Percentiles rank a stretch among this genome's conserved stretches.
Evolutionary conservation across 2,113 vertebrate species (phyloP).

Genomic region (Sander lucioperca): DNA sequence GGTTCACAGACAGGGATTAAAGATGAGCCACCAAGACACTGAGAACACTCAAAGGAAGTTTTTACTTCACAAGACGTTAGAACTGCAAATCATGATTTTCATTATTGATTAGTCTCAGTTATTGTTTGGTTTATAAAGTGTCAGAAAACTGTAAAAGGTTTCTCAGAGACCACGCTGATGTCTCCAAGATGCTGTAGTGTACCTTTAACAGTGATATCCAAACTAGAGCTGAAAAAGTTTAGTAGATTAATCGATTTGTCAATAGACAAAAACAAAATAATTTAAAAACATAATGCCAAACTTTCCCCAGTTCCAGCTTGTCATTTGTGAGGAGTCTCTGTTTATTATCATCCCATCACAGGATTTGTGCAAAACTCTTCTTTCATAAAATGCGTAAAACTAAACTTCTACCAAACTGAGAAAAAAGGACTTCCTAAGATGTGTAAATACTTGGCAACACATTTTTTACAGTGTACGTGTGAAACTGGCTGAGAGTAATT

Average conservation of each 20-base stretch:
- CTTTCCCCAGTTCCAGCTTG: no score
- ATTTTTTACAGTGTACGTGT: conserved; percentile 41
- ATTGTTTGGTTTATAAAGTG: not conserved
- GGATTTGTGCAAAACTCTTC: not conserved
- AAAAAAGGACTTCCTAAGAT: not conserved
- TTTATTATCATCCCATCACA: not conserved
- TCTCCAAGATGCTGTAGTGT: not conserved
- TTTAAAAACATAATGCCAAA: no score
- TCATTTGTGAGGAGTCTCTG: not conserved
- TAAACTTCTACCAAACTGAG: not conserved
- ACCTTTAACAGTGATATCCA: not conserved
- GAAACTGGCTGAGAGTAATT: conserved; percentile 55
- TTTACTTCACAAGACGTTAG: conserved; percentile 1
- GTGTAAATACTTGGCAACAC: not conserved
- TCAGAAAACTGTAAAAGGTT: not conserved
- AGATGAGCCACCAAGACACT: conserved; percentile 41
- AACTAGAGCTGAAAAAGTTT: not conserved
- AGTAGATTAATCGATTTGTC: not conserved
- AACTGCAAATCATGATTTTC: conserved; percentile 5
- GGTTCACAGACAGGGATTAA: conserved; percentile 68
- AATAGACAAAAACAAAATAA: no score
- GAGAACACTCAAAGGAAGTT: conserved; percentile 28
- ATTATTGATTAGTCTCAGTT: not conserved
- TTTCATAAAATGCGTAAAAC: not conserved
- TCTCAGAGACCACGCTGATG: not conserved